These are phyloP conservation scores for Petromus typicus DNA, from an alignment of 2,113 vertebrate genomes.

Conservation along the genomic window DNA sequence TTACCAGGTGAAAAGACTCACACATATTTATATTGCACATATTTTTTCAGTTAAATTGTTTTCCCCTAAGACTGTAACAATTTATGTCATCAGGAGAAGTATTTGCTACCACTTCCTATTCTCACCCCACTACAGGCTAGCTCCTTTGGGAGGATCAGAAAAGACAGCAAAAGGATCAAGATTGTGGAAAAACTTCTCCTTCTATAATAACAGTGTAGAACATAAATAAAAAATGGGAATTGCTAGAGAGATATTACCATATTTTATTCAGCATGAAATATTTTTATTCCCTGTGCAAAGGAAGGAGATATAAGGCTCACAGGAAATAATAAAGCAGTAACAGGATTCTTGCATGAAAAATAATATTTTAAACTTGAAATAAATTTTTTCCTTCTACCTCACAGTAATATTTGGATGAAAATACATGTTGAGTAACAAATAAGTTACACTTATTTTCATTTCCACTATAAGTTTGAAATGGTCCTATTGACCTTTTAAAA, in stretches of 20 bases:
- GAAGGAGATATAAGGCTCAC: not conserved
- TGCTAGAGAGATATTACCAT: not conserved
- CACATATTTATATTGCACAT: not conserved
- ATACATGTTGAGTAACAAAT: not conserved
- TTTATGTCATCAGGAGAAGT: not conserved
- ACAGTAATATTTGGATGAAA: not conserved
- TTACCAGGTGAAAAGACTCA: not conserved
- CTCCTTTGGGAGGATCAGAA: not conserved
- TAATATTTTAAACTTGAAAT: constrained; percentile 19
- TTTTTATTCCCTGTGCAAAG: constrained; percentile 11
- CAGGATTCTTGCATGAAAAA: constrained; percentile 29
- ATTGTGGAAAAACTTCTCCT: not conserved
- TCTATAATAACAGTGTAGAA: not conserved
- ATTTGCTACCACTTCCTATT: not conserved
- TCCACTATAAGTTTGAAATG: not conserved
- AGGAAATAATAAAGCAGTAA: constrained; percentile 22
- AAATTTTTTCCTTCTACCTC: constrained; percentile 16
- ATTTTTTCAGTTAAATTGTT: not conserved
- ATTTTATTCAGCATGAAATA: constrained; percentile 52
- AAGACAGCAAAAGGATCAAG: not conserved
- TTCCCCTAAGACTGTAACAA: not conserved
- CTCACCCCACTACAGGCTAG: not conserved
- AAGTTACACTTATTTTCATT: not conserved
- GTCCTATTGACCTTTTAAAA: not conserved
- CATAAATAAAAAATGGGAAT: not conserved